phyloP scores from a whole-genome alignment of 2,797 vertebrate species.

The Sebastes itinus region DNA sequence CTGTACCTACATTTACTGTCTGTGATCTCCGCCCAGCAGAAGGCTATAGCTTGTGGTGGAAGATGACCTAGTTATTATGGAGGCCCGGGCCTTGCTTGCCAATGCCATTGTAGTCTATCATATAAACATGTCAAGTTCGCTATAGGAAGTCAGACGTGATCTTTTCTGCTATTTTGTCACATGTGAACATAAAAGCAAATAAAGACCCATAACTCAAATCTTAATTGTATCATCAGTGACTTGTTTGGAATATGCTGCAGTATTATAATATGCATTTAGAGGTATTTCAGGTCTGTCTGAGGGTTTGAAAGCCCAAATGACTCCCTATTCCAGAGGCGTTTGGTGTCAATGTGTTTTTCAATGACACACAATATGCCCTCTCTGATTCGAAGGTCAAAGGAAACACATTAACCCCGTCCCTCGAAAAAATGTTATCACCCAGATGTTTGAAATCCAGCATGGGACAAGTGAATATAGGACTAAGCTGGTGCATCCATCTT shows the following conservation, averaged over 20 bases:
- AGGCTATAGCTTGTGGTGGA: conserved; percentile 70
- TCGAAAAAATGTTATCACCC: not conserved
- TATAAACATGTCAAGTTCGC: conserved; percentile 20
- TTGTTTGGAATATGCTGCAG: not conserved
- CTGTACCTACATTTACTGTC: conserved; percentile 88
- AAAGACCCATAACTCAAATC: not conserved
- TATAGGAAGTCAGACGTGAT: conserved; percentile 11
- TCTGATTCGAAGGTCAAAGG: conserved; percentile 9
- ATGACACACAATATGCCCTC: not conserved
- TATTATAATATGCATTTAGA: not conserved
- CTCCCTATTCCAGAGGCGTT: not conserved
- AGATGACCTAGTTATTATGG: conserved; percentile 71
- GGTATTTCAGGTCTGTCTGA: not conserved
- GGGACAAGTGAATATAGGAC: not conserved
- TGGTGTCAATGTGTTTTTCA: not conserved
- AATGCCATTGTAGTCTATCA: conserved; percentile 57
- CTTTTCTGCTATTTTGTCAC: conserved; percentile 20
- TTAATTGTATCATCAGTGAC: not conserved
- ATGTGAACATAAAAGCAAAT: not conserved
- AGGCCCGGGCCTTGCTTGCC: conserved; percentile 57
- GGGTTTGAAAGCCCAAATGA: not conserved
- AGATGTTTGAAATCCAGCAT: not conserved
- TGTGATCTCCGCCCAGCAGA: conserved; percentile 74
- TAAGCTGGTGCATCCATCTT: not conserved
- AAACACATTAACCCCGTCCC: not conserved